Conservation (phyloP, 2,113 vertebrate genomes). For the Grallaria varia region DNA sequence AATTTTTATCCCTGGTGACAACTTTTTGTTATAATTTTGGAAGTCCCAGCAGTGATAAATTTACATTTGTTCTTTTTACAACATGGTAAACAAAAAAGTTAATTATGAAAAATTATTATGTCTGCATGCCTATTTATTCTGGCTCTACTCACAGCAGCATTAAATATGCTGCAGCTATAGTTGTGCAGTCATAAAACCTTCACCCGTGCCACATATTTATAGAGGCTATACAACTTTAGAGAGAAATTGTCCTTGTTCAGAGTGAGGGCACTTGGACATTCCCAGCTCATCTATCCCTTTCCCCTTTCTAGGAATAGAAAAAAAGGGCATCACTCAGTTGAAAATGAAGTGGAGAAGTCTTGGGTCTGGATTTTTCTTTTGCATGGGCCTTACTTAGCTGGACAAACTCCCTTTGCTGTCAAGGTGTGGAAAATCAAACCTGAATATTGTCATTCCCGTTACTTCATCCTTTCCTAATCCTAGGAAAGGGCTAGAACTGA, state of each 20-base stretch:
- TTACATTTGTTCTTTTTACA: not conserved
- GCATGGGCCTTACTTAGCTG: not conserved
- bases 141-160: not conserved
- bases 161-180: not conserved
- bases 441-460: not conserved
- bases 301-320: not conserved
- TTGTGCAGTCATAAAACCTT: not conserved
- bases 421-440: not conserved
- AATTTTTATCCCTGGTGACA: not conserved
- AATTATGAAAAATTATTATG: not conserved
- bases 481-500: not conserved
- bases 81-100: not conserved
- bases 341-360: not conserved
- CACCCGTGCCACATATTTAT: not conserved
- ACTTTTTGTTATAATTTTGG: not conserved
- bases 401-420: not conserved
- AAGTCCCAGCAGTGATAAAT: not conserved
- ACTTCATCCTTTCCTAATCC: not conserved
- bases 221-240: not conserved
- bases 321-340: not conserved
- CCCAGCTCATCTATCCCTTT: not conserved
- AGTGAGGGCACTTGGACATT: not conserved
- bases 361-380: not conserved
- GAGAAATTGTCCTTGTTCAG: not conserved
- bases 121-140: slow-evolving; percentile 26